Evolutionary conservation across 2,797 vertebrate genomes (phyloP), one percentile per base, ranked within the genome.

Genomic region (Sparidentex hasta): DNA sequence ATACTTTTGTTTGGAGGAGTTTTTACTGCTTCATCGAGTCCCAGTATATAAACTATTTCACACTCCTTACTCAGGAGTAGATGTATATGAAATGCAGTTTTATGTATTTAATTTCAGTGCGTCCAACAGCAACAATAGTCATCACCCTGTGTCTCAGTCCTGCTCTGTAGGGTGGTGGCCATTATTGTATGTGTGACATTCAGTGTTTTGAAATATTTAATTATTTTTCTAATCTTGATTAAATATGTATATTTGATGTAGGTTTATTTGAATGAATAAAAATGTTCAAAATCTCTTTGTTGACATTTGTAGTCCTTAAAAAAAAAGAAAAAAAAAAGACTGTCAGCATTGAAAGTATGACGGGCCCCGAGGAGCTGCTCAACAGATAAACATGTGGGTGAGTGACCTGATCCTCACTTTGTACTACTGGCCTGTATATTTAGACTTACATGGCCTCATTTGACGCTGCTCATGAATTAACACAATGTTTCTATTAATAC

Each of bases 181-280:
- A 56, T 84, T 76, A 79, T 78, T 92, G 87, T 87, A 76, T 29
- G 84, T 73, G 75, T 77, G 67, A 86, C 79, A 74, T 82, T 74
- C 82, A 82, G 85, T 91, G 84, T 81, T 89, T 88, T 77, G 61
- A 84, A 88, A 91, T 91, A 90, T 92, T 87, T 83, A 56, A 90
- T 88, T 91, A 90, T 94, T 95, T 95, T 94, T 94, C 67, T 92
- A 92, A 91, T 87, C 76, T 92, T 84, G 77, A 87, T 89, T 82
- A 88, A 80, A 89, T 89, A 69, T 92, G 88, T 94, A 92, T 90
- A 93, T 92, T 92, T 89, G 85, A 81, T 91, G 92, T 93, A 92
- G 84, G 73, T 89, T 91, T 90, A 90, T 94, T 93, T 91, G 65
- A 94, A 88, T 84, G 57, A 93, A 92, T 93, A 93, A 94, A 93